Conservation (phyloP, 2,888 invertebrate genomes). For the Choristoneura rosaceana region DNA sequence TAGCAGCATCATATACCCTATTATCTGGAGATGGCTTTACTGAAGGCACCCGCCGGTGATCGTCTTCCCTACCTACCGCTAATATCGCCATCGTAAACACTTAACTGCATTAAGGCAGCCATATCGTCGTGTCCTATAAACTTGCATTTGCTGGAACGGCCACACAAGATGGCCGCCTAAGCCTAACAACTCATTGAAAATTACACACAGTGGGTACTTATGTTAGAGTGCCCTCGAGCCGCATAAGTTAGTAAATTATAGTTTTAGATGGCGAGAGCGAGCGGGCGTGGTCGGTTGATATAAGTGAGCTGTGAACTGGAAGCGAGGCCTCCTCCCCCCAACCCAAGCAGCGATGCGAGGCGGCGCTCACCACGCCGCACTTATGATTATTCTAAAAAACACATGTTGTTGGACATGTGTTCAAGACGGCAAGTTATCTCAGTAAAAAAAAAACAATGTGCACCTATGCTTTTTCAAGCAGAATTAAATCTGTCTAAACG, state of each 20-base stretch:
- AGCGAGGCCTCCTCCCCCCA: constrained; percentile 10
- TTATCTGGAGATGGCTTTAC: constrained; percentile 45
- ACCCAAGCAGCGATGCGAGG: constrained; percentile 1
- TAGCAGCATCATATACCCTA: constrained; percentile 44
- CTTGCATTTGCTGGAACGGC: constrained; percentile 18
- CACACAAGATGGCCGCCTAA: constrained; percentile 32
- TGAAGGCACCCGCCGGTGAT: constrained; percentile 38
- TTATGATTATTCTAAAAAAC: neutral
- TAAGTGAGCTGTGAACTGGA: constrained; percentile 13
- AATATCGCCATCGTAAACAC: constrained; percentile 41
- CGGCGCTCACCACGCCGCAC: constrained; percentile 18
- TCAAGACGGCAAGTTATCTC: neutral
- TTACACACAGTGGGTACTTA: constrained; percentile 16
- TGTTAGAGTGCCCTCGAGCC: constrained; percentile 32
- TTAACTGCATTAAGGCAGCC: constrained; percentile 35
- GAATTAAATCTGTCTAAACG: neutral
- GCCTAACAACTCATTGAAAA: constrained; percentile 20
- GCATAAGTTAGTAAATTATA: constrained; percentile 41
- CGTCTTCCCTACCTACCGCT: constrained; percentile 28
- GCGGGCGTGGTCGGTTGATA: constrained; percentile 25
- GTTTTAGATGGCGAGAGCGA: constrained; percentile 36
- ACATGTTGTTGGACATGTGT: neutral
- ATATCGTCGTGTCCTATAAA: constrained; percentile 31
- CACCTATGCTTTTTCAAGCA: neutral
- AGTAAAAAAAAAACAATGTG: neutral